These are phyloP conservation scores for Tarsius wallacei DNA, from an alignment of 2,797 vertebrate species.

Conservation along the genomic window DNA sequence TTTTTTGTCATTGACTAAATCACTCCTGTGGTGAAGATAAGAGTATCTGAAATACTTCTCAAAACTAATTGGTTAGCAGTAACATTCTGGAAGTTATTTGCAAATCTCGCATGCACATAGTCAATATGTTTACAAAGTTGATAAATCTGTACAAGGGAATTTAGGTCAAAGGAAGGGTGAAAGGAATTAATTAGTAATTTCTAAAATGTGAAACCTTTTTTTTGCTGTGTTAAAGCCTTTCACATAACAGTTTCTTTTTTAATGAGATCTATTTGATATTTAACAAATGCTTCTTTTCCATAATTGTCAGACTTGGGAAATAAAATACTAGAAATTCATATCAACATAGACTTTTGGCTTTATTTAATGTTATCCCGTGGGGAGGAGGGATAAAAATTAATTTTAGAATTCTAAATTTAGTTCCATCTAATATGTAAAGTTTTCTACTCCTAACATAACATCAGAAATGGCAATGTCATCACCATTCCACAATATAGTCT, in stretches of 20 bases:
- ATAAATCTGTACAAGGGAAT: not conserved
- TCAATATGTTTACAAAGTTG: not conserved
- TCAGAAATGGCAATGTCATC: not conserved
- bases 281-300: not conserved
- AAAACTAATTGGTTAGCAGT: conserved; percentile 49
- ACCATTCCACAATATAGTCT: not conserved
- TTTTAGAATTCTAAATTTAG: conserved; percentile 61
- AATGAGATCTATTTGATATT: conserved; percentile 48
- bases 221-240: conserved; percentile 53
- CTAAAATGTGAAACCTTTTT: not conserved
- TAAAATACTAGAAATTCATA: conserved; percentile 54
- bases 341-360: conserved; percentile 4
- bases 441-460: conserved; percentile 50
- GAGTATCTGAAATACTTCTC: conserved; percentile 38
- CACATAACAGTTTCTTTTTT: conserved; percentile 34
- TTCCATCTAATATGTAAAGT: not conserved
- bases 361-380: conserved; percentile 39
- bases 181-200: conserved; percentile 12
- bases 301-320: not conserved
- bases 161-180: conserved; percentile 42
- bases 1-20: not conserved
- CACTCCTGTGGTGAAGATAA: not conserved
- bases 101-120: not conserved
- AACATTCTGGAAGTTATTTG: conserved; percentile 53
- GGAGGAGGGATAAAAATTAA: not conserved